Base-by-base conservation (phyloP, 2,888 invertebrate species). In the Orgyia antiqua region DNA sequence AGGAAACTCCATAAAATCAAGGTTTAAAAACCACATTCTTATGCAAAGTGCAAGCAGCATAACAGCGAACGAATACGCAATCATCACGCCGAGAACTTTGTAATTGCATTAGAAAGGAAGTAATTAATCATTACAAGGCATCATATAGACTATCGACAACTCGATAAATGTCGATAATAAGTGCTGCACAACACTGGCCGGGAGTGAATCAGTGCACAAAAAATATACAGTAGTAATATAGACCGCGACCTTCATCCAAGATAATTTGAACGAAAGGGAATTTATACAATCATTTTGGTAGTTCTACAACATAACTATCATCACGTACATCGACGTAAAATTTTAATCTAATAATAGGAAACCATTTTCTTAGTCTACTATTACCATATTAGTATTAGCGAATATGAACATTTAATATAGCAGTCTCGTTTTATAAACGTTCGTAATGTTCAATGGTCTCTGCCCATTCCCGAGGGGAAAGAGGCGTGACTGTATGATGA, bases 201-300 rank as follows among this genome's bases (percentile, higher is more conserved):
- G 39, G 28, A 51, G 53, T 64, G 65, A 67, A 53, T 68, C 64
- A 67, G 53, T 19, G 44, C 36, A 45, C 46, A 71, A 69, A 71
- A 69, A 68, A 49, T 51, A 52, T 55, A 53, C 55, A 50, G 51
- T 43, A 59, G 65, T 45, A 64, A 70, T 68, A 68, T 70, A 74
- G 67, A 53, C 31, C 50, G 50, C 52, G 76, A 68, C 78, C 78
- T 78, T 77, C 72, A 58, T 30, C 46, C 51, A 64, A 70, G 66
- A 68, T 69, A 67, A 63, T 44, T 48, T 41, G 35, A 33, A 36
- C 32, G 45, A 49, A 51, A 52, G 46, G 53, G 49, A 49, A 39
- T 42, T 30, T 41, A 30, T 30, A n/a, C n/a, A n/a, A n/a, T n/a
- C n/a, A n/a, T n/a, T n/a, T n/a, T n/a, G n/a, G n/a, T n/a, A n/a